Evolutionary conservation across 2,797 vertebrate species (phyloP), one percentile per base, ranked within the genome.

Genomic region (Alectoris magna): DNA sequence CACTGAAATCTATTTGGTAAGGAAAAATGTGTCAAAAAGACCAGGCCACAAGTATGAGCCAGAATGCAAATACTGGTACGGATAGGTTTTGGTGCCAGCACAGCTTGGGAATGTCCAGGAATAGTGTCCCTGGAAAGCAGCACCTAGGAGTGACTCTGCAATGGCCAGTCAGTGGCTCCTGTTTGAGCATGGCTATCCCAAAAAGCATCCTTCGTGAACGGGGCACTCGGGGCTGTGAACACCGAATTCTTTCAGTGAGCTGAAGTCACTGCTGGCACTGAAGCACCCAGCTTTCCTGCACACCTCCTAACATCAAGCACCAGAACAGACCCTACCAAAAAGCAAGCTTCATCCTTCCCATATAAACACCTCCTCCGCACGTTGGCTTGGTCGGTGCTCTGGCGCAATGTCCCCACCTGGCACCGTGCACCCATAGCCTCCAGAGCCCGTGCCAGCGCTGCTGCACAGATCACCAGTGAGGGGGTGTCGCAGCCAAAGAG

Each of bases 1-100:
- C 94, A 72, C 81, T 90, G 95, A 95, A 94, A 97, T 96, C 80
- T 95, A 92, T 97, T 96, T 96, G 93, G 83, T 87, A 70, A 93
- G 56, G 39, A 92, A 93, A 88, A 88, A 69, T 24, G 67, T 53
- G 73, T 90, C 64, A 79, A 41, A 85, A 90, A 84, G 90, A 88
- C 55, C 56, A 91, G 72, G 59, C 87, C 81, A 26, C 3, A n/a
- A 83, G 85, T 84, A 83, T 85, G 67, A 94, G 67, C 36, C 88
- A 62, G 84, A 95, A 95, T 86, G 91, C 74, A 92, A 91, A 96
- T 88, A 55, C 21, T 60, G 66, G 59, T 43, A 66, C 60, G 79
- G 84, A 82, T 18, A 60, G 89, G 68, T 55, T 84, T 85, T 76
- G 84, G 79, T 83, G 86, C 78, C 72, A 91, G 88, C 0, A 2